Evolutionary conservation across 2,888 invertebrate genomes (phyloP).

Genomic region (Agrotis exclamationis): DNA sequence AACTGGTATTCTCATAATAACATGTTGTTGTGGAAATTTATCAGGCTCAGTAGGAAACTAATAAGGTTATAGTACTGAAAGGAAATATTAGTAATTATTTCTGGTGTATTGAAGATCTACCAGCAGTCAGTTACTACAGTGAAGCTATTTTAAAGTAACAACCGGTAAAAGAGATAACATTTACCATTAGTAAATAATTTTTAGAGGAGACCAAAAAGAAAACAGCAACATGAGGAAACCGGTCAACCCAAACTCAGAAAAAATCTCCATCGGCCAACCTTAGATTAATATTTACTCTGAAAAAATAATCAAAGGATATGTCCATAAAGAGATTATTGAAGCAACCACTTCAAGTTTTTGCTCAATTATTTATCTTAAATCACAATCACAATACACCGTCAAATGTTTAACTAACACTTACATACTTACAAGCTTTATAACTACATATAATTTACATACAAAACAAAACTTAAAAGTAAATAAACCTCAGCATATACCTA

Average conservation of each 20-base stretch:
- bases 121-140: not conserved
- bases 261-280: not conserved
- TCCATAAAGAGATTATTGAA: not conserved
- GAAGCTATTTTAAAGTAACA: too few relatives aligned
- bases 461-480: slow-evolving; percentile 65
- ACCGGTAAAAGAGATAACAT: too few relatives aligned
- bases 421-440: slow-evolving; percentile 16
- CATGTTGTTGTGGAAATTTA: slow-evolving; percentile 7
- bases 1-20: slow-evolving; percentile 14
- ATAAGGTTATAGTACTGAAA: not conserved
- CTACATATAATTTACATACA: slow-evolving; percentile 57
- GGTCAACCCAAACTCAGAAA: not conserved
- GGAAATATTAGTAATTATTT: not conserved
- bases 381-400: slow-evolving; percentile 4
- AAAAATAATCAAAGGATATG: not conserved
- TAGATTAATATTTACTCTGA: not conserved
- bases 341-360: not conserved
- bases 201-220: not conserved
- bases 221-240: not conserved
- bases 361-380: not conserved
- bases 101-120: not conserved
- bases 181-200: too few relatives aligned
- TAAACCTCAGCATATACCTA: slow-evolving; percentile 60
- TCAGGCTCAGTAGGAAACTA: not conserved
- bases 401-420: slow-evolving; percentile 15